Base-by-base conservation (phyloP, 2,113 vertebrate genomes). In the Sinocyclocheilus rhinocerous region DNA sequence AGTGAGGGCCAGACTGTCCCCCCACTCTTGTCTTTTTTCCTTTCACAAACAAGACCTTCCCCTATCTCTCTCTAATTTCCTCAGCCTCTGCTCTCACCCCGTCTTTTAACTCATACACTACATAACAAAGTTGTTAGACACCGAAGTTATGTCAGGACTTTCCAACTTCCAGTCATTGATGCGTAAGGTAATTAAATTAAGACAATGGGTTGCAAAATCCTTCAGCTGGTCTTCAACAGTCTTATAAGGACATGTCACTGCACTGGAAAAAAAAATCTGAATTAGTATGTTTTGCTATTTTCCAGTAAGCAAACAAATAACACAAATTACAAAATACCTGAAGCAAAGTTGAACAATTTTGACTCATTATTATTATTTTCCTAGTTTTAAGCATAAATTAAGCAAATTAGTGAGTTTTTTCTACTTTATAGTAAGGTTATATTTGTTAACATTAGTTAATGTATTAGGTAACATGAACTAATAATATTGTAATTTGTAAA, bases 91-190 rank as follows among this genome's bases (percentile, higher is more conserved):
- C 52, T 85, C 59, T 76, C 42, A 65, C n/a, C 26, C 81, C 3
- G 0, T 13, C 10, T 59, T 77, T 81, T 75, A 61, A 83, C 80
- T 57, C 72, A 26, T 69, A 39, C 39, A 52, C 9, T 29, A 52
- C 55, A 76, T 80, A 69, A 69, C 42, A 81, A 82, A 50, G 61
- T 29, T 50, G 3, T 69, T 24, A 82, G 59, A 42, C 61, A 82
- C 61, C 29, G 2, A 50, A 82, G 61, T 50, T 69, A 82, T 82
- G 57, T 80, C 13, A 80, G 13, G 33, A 59, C 77, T 63, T 73
- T 39, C 70, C 39, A n/a, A 76, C 45, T 45, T 67, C 39, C 79
- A 29, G 61, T 67, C n/a, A 67, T 20, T 48, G 61, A 81, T 63
- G 77, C 4, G 22, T 80, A 80, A 63, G 0, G 3, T 16, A 20